Conservation (phyloP, 2,888 invertebrate species). For the Limulus polyphemus region DNA sequence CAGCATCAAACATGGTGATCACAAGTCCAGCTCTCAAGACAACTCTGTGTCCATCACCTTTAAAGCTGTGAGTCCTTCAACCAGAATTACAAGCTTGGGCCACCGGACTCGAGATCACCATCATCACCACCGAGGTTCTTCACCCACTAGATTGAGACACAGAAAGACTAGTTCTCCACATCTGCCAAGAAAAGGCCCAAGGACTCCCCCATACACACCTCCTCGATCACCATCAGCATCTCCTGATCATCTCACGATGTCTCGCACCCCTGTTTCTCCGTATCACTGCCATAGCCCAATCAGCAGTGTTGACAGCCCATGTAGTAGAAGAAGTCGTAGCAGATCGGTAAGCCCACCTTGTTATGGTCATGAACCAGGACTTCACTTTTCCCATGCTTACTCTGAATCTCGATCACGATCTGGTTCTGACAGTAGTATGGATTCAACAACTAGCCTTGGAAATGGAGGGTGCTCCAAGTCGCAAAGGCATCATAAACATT, state of each 20-base stretch:
- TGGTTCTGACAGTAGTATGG: too few relatives aligned
- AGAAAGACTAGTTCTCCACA: background rate
- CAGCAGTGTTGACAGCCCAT: background rate
- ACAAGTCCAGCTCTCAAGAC: background rate
- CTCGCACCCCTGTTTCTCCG: background rate
- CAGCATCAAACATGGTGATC: background rate
- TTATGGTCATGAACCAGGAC: too few relatives aligned
- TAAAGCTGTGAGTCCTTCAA: background rate
- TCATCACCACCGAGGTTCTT: background rate
- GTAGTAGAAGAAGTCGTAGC: too few relatives aligned
- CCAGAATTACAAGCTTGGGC: background rate
- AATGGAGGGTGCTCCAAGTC: too few relatives aligned
- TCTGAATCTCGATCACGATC: too few relatives aligned
- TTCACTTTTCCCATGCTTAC: too few relatives aligned
- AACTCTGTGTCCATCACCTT: background rate
- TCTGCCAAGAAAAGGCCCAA: slow-evolving; percentile 1
- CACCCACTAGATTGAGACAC: background rate
- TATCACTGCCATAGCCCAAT: background rate
- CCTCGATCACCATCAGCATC: slow-evolving; percentile 4
- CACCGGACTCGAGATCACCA: background rate
- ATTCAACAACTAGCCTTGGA: too few relatives aligned
- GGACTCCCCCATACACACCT: slow-evolving; percentile 4
- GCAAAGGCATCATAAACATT: too few relatives aligned
- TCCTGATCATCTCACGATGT: background rate
- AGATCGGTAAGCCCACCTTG: too few relatives aligned